Base-by-base conservation (phyloP, 2,113 vertebrate genomes). In the Boulengeromyrus knoepffleri region DNA sequence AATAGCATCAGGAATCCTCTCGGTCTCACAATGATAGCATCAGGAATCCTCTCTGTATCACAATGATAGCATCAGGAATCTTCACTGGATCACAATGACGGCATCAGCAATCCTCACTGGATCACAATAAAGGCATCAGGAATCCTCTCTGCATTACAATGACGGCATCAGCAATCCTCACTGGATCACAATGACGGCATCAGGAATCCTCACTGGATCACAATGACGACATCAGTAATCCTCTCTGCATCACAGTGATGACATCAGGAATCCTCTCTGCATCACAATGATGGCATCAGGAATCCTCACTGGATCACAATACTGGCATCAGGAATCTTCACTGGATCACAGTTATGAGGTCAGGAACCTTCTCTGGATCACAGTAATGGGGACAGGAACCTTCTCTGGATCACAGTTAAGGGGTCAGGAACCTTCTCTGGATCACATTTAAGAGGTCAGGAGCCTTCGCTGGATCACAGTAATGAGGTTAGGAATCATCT, bases 11-110 rank as follows among this genome's bases (percentile, higher is more conserved):
- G 8, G n/a, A 27, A 27, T 3, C 62, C 1, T 66, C 24, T 0
- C 24, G 27, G 21, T 0, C 27, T 66, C 2, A 27, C 58, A 66
- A 1, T 66, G 0, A 66, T 0, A 8, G 1, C 0, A 1, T 66
- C 6, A 5, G 62, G n/a, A 66, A 27, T 27, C 24, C 2, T 66
- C 21, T 10, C 6, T 66, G 58, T 0, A 10, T 27, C 6, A 66
- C 58, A 66, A 3, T n/a, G 0, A 27, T 0, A 7, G 6, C 1
- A 10, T 21, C 24, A 21, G 58, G 7, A 66, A 66, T 10, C 58
- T 0, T 66, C 58, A 0, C 58, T 66, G 6, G 0, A 66, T 66
- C 21, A 9, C 24, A 66, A 3, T 66, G 1, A 66, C 0, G 24
- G 21, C 1, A 3, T 27, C 58, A n/a, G 24, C 24, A 66, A 66